Percentiles rank a stretch among this genome's conserved stretches.
phyloP scores from a whole-genome alignment of 2,888 invertebrate genomes.

The Chymomyza procnemis region DNA sequence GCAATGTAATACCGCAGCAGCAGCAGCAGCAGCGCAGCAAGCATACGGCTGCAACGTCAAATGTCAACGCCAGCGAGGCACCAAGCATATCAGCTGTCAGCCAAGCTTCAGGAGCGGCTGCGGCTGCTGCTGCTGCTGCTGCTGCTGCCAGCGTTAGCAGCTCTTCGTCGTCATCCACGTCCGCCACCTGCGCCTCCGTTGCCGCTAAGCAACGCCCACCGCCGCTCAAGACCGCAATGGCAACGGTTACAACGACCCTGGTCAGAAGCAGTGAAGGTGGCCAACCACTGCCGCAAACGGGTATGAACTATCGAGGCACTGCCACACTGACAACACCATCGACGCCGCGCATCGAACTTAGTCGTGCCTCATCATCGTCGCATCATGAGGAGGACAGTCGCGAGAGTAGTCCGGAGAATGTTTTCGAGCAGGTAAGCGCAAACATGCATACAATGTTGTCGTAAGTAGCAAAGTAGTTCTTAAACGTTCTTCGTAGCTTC shows the following conservation, averaged over 20 bases:
- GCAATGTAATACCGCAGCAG: constrained; percentile 36
- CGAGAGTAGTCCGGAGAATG: constrained; percentile 91
- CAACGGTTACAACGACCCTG: constrained; percentile 58
- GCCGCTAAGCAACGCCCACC: constrained; percentile 75
- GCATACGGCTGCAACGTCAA: background rate
- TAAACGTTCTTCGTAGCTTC: background rate
- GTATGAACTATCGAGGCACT: constrained; percentile 52
- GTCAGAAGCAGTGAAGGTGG: constrained; percentile 66
- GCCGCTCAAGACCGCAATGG: constrained; percentile 73
- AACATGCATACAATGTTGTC: background rate
- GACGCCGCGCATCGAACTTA: constrained; percentile 92
- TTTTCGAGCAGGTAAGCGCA: constrained; percentile 83
- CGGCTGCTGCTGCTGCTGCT: background rate
- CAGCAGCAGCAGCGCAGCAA: constrained; percentile 24
- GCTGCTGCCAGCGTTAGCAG: constrained; percentile 11
- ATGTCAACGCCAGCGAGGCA: constrained; percentile 29
- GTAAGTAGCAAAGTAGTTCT: background rate
- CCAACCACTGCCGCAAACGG: constrained; percentile 45
- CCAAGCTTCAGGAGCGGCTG: background rate
- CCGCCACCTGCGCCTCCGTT: constrained; percentile 61
- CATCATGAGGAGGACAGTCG: constrained; percentile 88
- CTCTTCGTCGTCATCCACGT: constrained; percentile 47
- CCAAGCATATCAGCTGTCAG: constrained; percentile 40
- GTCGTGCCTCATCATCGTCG: constrained; percentile 91
- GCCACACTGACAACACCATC: constrained; percentile 81